Percentiles rank a stretch among this genome's conserved stretches.
These are phyloP conservation scores for Variabilichromis moorii DNA, from an alignment of 2,113 vertebrate species.

Conservation along the genomic window DNA sequence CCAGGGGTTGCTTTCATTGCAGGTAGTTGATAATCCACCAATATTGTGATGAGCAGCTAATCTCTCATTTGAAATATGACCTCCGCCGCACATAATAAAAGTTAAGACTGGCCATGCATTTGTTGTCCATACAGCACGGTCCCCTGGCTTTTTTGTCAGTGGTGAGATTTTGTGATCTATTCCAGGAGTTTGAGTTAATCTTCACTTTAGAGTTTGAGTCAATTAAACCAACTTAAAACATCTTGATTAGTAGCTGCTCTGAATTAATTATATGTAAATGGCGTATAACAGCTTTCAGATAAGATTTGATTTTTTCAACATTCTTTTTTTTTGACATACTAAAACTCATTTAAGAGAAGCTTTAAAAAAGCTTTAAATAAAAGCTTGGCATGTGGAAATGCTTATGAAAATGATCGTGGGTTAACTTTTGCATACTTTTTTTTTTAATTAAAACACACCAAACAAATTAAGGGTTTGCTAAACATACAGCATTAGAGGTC, in stretches of 20 bases:
- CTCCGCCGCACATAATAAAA: conserved; percentile 55
- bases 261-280: neutral
- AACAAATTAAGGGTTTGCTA: neutral
- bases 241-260: neutral
- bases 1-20: conserved; percentile 89
- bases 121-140: conserved; percentile 17
- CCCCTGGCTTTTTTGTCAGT: neutral
- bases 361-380: neutral
- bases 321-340: neutral
- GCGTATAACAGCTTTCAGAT: neutral
- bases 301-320: neutral
- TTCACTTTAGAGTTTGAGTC: neutral
- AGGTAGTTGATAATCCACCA: conserved; percentile 91
- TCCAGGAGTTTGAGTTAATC: conserved; percentile 6
- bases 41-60: conserved; percentile 95
- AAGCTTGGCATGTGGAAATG: neutral
- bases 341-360: neutral
- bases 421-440: neutral
- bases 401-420: neutral
- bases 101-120: conserved; percentile 35
- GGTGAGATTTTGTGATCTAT: neutral
- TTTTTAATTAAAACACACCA: neutral
- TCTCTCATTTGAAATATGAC: conserved; percentile 93
- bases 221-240: conserved; percentile 9
- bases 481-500: neutral